Conservation (phyloP, 2,113 vertebrate species). For the Scophthalmus maximus region DNA sequence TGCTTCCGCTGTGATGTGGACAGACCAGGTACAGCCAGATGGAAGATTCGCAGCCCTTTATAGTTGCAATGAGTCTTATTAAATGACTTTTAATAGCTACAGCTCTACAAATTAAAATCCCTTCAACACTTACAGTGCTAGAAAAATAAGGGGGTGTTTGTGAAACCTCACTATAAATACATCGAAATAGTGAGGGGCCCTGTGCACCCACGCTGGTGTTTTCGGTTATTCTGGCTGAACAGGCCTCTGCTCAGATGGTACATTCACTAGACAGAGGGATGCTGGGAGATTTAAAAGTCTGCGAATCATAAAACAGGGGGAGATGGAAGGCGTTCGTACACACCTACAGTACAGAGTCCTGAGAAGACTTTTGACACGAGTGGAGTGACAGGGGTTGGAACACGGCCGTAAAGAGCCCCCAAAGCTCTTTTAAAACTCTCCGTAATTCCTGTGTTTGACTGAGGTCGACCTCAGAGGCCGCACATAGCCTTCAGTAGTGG, state of each 20-base stretch:
- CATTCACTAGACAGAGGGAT: not conserved
- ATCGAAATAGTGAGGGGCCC: constrained; percentile 34
- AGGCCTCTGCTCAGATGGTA: not conserved
- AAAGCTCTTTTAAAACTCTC: not conserved
- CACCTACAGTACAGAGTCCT: no score
- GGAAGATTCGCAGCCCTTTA: no score
- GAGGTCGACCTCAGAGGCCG: no score
- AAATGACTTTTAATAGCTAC: constrained; percentile 5
- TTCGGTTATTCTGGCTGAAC: not conserved
- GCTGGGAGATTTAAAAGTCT: no score
- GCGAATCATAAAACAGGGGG: no score
- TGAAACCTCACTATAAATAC: constrained; percentile 42
- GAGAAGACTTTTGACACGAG: no score
- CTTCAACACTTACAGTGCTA: constrained; percentile 10
- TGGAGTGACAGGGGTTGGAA: no score
- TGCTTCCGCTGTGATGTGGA: no score
- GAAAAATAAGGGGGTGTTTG: constrained; percentile 31
- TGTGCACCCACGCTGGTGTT: constrained; percentile 9
- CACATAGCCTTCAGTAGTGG: no score
- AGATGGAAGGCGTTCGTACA: no score
- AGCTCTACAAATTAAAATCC: not conserved
- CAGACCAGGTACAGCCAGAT: not conserved
- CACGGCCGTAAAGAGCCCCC: no score
- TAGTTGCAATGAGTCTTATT: no score
- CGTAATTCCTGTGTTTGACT: not conserved